Conservation (phyloP, 2,888 invertebrate genomes). For the Harmothoe impar region DNA sequence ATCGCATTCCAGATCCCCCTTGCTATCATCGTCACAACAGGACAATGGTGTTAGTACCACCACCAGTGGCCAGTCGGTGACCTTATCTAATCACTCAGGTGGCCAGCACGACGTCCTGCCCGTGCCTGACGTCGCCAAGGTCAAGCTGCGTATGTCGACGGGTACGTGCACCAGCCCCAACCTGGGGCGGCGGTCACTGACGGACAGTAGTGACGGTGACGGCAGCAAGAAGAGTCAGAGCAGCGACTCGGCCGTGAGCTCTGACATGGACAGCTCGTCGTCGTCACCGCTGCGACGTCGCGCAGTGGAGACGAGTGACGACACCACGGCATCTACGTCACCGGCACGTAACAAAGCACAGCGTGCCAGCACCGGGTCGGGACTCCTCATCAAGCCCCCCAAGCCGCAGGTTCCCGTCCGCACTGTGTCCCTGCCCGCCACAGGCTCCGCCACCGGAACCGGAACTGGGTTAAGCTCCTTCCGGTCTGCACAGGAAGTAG, state of each 20-base stretch:
- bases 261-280: slow-evolving; percentile 50
- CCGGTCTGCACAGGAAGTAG: slow-evolving; percentile 47
- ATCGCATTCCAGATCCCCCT: background rate
- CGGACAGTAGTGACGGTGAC: slow-evolving; percentile 53
- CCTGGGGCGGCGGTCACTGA: slow-evolving; percentile 40
- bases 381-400: slow-evolving; percentile 12
- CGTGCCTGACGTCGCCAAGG: slow-evolving; percentile 45
- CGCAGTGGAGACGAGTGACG: background rate
- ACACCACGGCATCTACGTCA: background rate
- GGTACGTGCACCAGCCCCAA: slow-evolving; percentile 54
- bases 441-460: slow-evolving; percentile 24
- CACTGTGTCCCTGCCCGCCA: slow-evolving; percentile 46
- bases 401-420: slow-evolving; percentile 48
- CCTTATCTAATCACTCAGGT: background rate
- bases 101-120: background rate
- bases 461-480: slow-evolving; percentile 11
- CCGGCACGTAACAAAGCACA: slow-evolving; percentile 1
- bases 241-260: slow-evolving; percentile 51
- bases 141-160: slow-evolving; percentile 39
- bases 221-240: slow-evolving; percentile 25
- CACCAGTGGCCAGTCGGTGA: background rate
- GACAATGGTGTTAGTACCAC: background rate
- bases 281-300: slow-evolving; percentile 33
- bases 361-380: slow-evolving; percentile 50
- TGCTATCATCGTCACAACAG: background rate